Conservation (phyloP, 2,888 invertebrate species). For the Troides helena region DNA sequence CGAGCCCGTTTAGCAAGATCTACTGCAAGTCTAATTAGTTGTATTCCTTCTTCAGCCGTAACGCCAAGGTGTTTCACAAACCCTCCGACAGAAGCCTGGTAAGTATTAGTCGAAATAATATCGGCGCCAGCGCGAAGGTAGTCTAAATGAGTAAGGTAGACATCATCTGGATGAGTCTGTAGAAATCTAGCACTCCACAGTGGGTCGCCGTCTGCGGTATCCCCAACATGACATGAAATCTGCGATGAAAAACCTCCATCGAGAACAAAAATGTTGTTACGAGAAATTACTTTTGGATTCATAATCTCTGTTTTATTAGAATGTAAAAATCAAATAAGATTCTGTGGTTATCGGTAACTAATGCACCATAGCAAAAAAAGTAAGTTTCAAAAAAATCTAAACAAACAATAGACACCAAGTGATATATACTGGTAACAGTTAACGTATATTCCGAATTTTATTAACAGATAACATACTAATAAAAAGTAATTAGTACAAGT, state of each 20-base stretch:
- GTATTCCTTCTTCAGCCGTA: constrained; percentile 82
- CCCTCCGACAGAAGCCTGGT: constrained; percentile 90
- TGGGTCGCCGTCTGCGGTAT: constrained; percentile 89
- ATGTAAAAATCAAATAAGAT: too few species aligned
- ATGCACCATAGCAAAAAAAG: too few species aligned
- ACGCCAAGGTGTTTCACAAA: constrained; percentile 87
- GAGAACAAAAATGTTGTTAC: constrained; percentile 60
- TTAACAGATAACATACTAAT: too few species aligned
- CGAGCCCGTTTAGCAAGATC: constrained; percentile 85
- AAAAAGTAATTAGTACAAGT: too few species aligned
- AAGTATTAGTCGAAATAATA: constrained; percentile 91
- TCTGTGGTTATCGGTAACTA: too few species aligned
- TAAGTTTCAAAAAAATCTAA: too few species aligned
- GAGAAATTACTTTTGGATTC: not conserved
- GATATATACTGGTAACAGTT: too few species aligned
- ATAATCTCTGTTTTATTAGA: not conserved
- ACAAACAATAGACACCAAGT: too few species aligned
- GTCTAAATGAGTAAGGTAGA: constrained; percentile 88
- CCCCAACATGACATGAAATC: constrained; percentile 84
- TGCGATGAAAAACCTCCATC: constrained; percentile 91
- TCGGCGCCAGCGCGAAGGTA: constrained; percentile 93
- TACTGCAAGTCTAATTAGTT: constrained; percentile 87
- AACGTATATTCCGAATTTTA: too few species aligned
- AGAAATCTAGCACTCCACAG: constrained; percentile 93
- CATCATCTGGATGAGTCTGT: constrained; percentile 86